Evolutionary conservation across 2,113 vertebrate species (phyloP).

Genomic region (Callionymus lyra): DNA sequence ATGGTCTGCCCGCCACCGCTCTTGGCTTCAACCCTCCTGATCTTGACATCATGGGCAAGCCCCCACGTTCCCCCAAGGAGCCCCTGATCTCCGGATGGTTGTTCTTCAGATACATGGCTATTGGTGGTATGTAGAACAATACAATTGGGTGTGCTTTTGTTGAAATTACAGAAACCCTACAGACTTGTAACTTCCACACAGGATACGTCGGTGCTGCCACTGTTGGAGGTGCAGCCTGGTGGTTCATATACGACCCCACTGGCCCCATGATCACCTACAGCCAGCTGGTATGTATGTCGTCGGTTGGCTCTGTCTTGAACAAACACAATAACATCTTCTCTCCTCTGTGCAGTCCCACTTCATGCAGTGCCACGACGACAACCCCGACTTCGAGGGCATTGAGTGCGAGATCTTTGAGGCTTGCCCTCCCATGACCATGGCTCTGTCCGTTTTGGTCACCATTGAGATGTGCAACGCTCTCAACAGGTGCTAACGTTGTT

Average conservation of each 20-base stretch:
- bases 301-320: neutral
- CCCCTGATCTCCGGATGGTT: constrained; percentile 89
- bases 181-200: constrained; percentile 20
- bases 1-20: constrained; percentile 86
- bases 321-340: constrained; percentile 2
- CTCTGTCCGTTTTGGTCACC: constrained; percentile 87
- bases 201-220: constrained; percentile 88
- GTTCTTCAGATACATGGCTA: constrained; percentile 91
- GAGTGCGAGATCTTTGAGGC: constrained; percentile 83
- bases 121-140: constrained; percentile 68
- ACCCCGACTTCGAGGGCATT: constrained; percentile 69
- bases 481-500: constrained; percentile 71
- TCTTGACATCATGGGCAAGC: constrained; percentile 89
- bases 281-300: constrained; percentile 72
- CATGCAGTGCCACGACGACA: constrained; percentile 82
- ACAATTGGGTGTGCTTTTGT: neutral
- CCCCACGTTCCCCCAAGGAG: constrained; percentile 84
- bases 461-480: constrained; percentile 95
- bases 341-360: constrained; percentile 78
- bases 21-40: constrained; percentile 91
- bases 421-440: constrained; percentile 86
- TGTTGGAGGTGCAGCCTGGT: constrained; percentile 80
- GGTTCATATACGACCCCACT: constrained; percentile 78
- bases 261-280: constrained; percentile 72
- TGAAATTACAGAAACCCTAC: constrained; percentile 1